A percentile compares a stretch with the other conserved stretches of the same genome.
These are phyloP conservation scores for Caradrina clavipalpis DNA, from an alignment of 2,888 invertebrate genomes.

Conservation along the genomic window DNA sequence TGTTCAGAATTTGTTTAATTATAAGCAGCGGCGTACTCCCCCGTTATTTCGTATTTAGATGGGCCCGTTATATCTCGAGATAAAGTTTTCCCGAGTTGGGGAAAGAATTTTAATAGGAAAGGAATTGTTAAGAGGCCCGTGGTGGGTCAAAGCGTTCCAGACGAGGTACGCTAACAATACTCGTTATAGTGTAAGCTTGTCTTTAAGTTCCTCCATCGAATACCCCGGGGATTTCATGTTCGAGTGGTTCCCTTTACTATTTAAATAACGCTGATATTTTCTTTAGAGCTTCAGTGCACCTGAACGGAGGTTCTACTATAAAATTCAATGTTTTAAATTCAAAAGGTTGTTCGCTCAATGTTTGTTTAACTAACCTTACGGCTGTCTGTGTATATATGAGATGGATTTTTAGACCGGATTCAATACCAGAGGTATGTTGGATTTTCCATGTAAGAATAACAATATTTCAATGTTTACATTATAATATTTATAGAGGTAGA, in stretches of 20 bases:
- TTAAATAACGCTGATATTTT: slow-evolving; percentile 75
- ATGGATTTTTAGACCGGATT: slow-evolving; percentile 53
- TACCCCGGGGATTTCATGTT: slow-evolving; percentile 72
- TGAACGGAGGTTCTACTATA: slow-evolving; percentile 58
- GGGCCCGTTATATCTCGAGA: slow-evolving; percentile 72
- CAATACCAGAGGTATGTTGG: slow-evolving; percentile 31
- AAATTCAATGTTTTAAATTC: slow-evolving; percentile 68
- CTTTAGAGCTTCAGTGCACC: slow-evolving; percentile 63
- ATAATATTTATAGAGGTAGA: not conserved
- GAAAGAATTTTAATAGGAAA: slow-evolving; percentile 87
- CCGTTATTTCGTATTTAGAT: slow-evolving; percentile 63
- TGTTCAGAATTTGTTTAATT: slow-evolving; percentile 67
- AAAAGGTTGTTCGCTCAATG: slow-evolving; percentile 60
- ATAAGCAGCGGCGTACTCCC: slow-evolving; percentile 59
- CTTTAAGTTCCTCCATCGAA: slow-evolving; percentile 72
- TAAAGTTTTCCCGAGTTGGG: slow-evolving; percentile 79
- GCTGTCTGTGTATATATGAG: slow-evolving; percentile 58
- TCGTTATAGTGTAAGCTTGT: slow-evolving; percentile 75
- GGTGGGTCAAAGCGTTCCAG: slow-evolving; percentile 82
- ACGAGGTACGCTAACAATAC: slow-evolving; percentile 74
- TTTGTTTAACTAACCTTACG: slow-evolving; percentile 62
- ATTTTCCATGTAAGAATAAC: slow-evolving; percentile 23
- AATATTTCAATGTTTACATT: slow-evolving; percentile 32
- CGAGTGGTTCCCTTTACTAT: slow-evolving; percentile 74
- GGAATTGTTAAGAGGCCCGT: slow-evolving; percentile 78